Evolutionary conservation across 2,113 vertebrate species (phyloP), one percentile per base, ranked within the genome.

Genomic region (Rhinolophus ferrumequinum): DNA sequence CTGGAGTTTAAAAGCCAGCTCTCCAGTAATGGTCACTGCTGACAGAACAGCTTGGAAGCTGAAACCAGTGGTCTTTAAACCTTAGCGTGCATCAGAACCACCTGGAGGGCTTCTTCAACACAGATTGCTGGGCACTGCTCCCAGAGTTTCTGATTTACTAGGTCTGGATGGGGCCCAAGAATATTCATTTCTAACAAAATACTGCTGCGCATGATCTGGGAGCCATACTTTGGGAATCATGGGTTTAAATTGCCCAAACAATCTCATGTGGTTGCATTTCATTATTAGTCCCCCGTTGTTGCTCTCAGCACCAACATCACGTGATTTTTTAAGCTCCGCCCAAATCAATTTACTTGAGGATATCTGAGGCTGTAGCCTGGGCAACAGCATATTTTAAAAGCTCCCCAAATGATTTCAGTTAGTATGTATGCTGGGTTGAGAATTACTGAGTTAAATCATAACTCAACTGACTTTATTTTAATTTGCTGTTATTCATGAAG

Each of bases 391-490:
- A 56, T 86, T 47, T 83, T 86, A 28, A 80, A 75, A 84, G 26
- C 35, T 95, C 22, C 44, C 50, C 44, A 24, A 60, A 30, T 62
- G 30, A 77, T 33, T 47, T n/a, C 54, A 30, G 22, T 41, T 75
- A 69, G 47, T 50, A 41, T 28, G 21, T 26, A 73, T 18, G 30
- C 76, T 62, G 28, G 60, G 38, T 14, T 72, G 75, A 79, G 58
- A 95, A 64, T 54, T 44, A 86, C 62, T 52, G n/a, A 94, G n/a
- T 72, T 82, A 90, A 60, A 83, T 35, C 52, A 73, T 22, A 67
- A 75, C 28, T 26, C 52, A 52, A 5, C 33, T 22, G 60, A 70
- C 22, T 52, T 75, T 38, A 14, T 82, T 88, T 82, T 94, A 79
- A 70, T 75, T 92, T 84, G 73, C 41, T 26, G 38, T 69, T 19